These are phyloP conservation scores for Lordiphosa andalusiaca DNA, from an alignment of 2,888 invertebrate species.

Conservation along the genomic window DNA sequence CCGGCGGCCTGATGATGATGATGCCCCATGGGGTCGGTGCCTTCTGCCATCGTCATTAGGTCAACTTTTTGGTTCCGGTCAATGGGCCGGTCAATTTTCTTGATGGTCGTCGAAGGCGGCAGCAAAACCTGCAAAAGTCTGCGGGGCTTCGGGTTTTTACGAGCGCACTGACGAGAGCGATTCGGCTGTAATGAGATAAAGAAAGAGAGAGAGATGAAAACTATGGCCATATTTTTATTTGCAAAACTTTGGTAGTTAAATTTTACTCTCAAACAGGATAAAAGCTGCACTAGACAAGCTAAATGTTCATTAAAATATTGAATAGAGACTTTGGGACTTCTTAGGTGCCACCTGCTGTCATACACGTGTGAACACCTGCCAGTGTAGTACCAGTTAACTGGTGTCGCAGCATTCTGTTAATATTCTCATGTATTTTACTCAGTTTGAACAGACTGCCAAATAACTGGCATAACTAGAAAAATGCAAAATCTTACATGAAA, in stretches of 20 bases:
- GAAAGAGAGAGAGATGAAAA: neutral
- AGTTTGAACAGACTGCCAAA: too few species aligned
- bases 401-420: too few species aligned
- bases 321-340: too few species aligned
- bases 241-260: neutral
- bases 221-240: neutral
- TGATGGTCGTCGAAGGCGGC: slow-evolving; percentile 3
- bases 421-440: too few species aligned
- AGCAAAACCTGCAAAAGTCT: slow-evolving; percentile 35
- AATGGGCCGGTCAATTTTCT: slow-evolving; percentile 13
- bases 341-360: too few species aligned
- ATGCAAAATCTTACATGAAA: too few species aligned
- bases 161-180: slow-evolving; percentile 32
- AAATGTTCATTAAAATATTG: too few species aligned
- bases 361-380: too few species aligned
- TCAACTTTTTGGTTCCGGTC: slow-evolving; percentile 72
- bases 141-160: slow-evolving; percentile 52
- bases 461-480: too few species aligned
- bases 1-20: slow-evolving; percentile 76
- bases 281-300: too few species aligned
- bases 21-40: slow-evolving; percentile 84
- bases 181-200: slow-evolving; percentile 43
- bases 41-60: slow-evolving; percentile 89
- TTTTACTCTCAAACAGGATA: too few species aligned
- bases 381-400: too few species aligned